phyloP scores from a whole-genome alignment of 1,140 invertebrate genomes.

The Nylanderia fulva region DNA sequence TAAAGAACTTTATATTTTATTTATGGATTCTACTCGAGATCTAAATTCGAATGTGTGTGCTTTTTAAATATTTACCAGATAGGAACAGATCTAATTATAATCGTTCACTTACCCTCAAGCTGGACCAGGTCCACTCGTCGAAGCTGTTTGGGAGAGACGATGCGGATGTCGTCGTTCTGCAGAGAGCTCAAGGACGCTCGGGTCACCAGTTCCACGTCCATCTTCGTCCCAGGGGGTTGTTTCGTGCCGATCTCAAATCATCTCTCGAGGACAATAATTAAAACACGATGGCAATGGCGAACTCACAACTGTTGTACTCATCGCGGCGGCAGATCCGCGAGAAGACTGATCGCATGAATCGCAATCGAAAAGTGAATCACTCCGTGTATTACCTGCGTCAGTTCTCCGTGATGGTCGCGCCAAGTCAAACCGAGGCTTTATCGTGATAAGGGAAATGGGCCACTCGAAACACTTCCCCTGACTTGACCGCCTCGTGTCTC shows the following conservation, averaged over 20 bases:
- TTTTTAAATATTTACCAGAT: slow-evolving; percentile 11
- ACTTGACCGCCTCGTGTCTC: not conserved
- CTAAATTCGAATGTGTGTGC: too few species aligned
- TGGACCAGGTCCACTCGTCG: slow-evolving; percentile 84
- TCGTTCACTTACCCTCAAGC: slow-evolving; percentile 79
- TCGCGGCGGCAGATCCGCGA: slow-evolving; percentile 60
- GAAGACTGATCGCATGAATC: slow-evolving; percentile 53
- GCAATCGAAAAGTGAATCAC: slow-evolving; percentile 64
- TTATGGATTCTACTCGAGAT: too few species aligned
- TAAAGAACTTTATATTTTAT: too few species aligned
- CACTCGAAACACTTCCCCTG: slow-evolving; percentile 69
- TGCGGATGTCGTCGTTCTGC: slow-evolving; percentile 79
- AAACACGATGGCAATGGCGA: not conserved
- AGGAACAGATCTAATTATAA: not conserved
- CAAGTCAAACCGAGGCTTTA: slow-evolving; percentile 66
- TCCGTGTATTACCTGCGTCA: not conserved
- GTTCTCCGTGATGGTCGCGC: slow-evolving; percentile 43
- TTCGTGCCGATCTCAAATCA: slow-evolving; percentile 6
- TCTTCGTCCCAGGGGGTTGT: slow-evolving; percentile 51
- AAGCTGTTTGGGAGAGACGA: slow-evolving; percentile 80
- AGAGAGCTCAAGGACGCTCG: slow-evolving; percentile 82
- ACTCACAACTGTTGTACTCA: slow-evolving; percentile 46
- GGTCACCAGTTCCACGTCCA: slow-evolving; percentile 83
- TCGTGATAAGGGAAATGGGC: slow-evolving; percentile 78
- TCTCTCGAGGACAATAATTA: not conserved